These are phyloP conservation scores for Trichogramma dendrolimi DNA, from an alignment of 2,888 invertebrate species.

Conservation along the genomic window DNA sequence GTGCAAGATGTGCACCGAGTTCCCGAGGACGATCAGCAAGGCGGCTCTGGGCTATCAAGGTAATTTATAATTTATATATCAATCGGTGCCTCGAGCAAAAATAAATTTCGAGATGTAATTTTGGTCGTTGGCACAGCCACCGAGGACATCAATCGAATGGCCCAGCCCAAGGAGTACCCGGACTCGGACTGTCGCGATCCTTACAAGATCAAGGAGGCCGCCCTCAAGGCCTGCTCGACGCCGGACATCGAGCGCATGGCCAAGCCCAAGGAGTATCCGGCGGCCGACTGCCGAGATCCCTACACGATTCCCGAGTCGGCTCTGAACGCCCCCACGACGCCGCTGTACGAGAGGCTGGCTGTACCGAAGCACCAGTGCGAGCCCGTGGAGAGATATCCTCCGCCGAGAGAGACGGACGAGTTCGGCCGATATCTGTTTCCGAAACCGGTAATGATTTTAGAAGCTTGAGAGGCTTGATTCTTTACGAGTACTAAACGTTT, in stretches of 20 bases:
- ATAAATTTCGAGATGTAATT: conserved; percentile 5
- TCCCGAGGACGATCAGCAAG: conserved; percentile 25
- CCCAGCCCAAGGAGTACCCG: conserved; percentile 24
- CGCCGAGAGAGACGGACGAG: conserved; percentile 36
- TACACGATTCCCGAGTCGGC: conserved; percentile 35
- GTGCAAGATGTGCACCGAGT: conserved; percentile 31
- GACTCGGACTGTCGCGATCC: conserved; percentile 27
- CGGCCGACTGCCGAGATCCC: conserved; percentile 32
- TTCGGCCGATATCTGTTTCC: conserved; percentile 36
- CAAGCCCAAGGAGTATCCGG: conserved; percentile 32
- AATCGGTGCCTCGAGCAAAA: background rate
- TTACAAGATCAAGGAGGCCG: conserved; percentile 33
- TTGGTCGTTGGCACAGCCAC: conserved; percentile 30
- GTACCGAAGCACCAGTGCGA: conserved; percentile 24
- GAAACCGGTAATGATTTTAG: conserved; percentile 31
- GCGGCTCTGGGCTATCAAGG: conserved; percentile 34
- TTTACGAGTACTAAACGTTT: conserved; percentile 3
- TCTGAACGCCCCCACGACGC: conserved; percentile 29
- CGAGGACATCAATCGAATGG: conserved; percentile 27
- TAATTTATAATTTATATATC: conserved; percentile 12
- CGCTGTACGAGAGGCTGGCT: conserved; percentile 30
- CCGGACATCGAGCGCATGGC: conserved; percentile 31
- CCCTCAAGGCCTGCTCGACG: conserved; percentile 31
- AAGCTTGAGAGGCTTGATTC: background rate
- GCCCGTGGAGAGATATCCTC: conserved; percentile 15